phyloP scores from a whole-genome alignment of 2,797 vertebrate species.

The Sebastes miniatus region DNA sequence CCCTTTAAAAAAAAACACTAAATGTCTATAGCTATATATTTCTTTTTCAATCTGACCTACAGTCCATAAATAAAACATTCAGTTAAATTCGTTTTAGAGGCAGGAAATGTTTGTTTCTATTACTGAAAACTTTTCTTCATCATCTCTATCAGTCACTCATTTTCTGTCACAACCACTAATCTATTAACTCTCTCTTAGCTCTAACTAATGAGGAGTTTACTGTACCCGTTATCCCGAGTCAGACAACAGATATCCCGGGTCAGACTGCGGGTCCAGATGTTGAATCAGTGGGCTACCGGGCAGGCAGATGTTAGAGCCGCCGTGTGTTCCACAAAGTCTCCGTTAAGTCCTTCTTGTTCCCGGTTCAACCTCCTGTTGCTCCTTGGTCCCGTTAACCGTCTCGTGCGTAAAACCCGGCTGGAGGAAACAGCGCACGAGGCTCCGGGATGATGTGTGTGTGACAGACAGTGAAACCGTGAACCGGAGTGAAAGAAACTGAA shows the following conservation, averaged over 20 bases:
- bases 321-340: background rate
- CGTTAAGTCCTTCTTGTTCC: background rate
- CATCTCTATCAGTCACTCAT: background rate
- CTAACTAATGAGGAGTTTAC: background rate
- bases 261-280: background rate
- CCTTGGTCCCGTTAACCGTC: background rate
- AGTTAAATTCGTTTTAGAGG: background rate
- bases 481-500: background rate
- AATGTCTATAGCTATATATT: background rate
- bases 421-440: constrained; percentile 14
- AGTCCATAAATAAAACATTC: background rate
- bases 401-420: background rate
- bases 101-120: background rate
- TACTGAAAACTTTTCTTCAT: background rate
- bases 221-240: constrained; percentile 9
- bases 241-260: constrained; percentile 16
- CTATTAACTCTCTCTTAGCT: background rate
- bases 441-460: background rate
- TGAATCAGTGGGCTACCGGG: background rate
- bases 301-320: background rate
- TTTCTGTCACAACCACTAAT: background rate
- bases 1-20: background rate
- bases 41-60: background rate
- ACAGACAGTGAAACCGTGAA: background rate
- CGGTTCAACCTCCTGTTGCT: constrained; percentile 53